A percentile compares a stretch with the other conserved stretches of the same genome.
These are phyloP conservation scores for Aegypius monachus DNA, from an alignment of 2,113 vertebrate genomes.

Conservation along the genomic window DNA sequence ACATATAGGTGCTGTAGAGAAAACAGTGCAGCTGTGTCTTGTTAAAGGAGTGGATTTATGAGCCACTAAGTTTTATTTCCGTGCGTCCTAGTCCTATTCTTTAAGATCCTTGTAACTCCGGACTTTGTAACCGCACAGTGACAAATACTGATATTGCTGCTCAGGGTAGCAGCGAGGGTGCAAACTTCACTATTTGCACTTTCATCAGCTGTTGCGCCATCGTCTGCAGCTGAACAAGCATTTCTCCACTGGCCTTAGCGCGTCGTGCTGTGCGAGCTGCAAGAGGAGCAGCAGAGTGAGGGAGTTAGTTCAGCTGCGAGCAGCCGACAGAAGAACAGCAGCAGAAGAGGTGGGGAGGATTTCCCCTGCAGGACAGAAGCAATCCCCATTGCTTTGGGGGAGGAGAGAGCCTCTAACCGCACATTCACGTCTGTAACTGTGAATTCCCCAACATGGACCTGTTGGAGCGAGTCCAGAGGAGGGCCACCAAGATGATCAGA, in stretches of 20 bases:
- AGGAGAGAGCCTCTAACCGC: no score
- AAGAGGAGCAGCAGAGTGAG: background rate
- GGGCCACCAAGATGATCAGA: no score
- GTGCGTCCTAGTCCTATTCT: background rate
- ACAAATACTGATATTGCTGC: background rate
- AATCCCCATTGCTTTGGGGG: accelerated
- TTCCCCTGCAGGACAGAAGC: no score
- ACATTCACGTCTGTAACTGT: accelerated
- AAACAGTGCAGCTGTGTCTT: background rate
- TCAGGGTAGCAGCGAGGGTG: background rate
- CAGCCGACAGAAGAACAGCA: no score
- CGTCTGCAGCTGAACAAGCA: background rate
- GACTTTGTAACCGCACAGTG: background rate
- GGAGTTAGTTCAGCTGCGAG: no score
- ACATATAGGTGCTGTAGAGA: no score
- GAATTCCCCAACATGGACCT: background rate
- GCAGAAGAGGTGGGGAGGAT: background rate
- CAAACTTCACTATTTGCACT: background rate
- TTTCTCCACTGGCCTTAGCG: background rate
- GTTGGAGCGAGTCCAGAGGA: no score
- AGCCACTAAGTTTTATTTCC: background rate
- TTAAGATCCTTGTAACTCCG: background rate
- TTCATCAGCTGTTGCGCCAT: background rate
- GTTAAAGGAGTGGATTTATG: background rate
- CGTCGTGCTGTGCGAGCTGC: accelerated